Evolutionary conservation across 2,113 vertebrate genomes (phyloP).

Genomic region (Thalassoma bifasciatum): DNA sequence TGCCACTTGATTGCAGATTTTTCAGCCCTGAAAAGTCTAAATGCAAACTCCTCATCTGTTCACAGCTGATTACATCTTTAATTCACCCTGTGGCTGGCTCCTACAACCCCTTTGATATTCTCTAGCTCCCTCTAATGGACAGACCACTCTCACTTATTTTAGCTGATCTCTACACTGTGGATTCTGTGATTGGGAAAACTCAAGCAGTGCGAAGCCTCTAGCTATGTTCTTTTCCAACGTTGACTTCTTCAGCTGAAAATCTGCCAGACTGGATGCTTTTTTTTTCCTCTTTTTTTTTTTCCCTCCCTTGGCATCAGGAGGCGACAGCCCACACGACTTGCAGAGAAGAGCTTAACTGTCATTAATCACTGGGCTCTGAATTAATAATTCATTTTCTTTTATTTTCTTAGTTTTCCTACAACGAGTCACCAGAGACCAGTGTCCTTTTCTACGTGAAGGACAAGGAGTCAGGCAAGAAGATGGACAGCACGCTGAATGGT

Average conservation of each 20-base stretch:
- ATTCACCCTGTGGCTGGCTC: constrained; percentile 24
- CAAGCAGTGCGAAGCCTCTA: constrained; percentile 60
- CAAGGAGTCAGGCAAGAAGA: constrained; percentile 84
- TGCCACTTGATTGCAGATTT: not conserved
- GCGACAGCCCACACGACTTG: constrained; percentile 65
- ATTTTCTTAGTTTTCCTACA: constrained; percentile 86
- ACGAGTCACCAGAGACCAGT: constrained; percentile 86
- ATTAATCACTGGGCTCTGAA: constrained; percentile 72
- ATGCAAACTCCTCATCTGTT: not conserved
- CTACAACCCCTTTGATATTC: constrained; percentile 61
- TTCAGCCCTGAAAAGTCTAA: not conserved
- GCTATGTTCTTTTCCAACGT: constrained; percentile 71
- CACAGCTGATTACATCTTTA: constrained; percentile 29
- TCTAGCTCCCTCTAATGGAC: constrained; percentile 80
- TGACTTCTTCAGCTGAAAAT: constrained; percentile 72
- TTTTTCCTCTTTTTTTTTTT: not conserved
- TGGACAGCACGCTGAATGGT: constrained; percentile 95
- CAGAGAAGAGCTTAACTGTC: constrained; percentile 64
- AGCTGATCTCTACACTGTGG: constrained; percentile 39
- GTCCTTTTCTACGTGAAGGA: constrained; percentile 89
- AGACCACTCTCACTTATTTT: constrained; percentile 50
- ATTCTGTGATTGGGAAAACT: constrained; percentile 58
- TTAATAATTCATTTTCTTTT: constrained; percentile 69
- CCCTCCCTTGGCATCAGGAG: constrained; percentile 37
- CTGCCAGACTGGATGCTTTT: constrained; percentile 62